Base-by-base conservation (phyloP, 1,140 invertebrate species). In the Lithobius niger region DNA sequence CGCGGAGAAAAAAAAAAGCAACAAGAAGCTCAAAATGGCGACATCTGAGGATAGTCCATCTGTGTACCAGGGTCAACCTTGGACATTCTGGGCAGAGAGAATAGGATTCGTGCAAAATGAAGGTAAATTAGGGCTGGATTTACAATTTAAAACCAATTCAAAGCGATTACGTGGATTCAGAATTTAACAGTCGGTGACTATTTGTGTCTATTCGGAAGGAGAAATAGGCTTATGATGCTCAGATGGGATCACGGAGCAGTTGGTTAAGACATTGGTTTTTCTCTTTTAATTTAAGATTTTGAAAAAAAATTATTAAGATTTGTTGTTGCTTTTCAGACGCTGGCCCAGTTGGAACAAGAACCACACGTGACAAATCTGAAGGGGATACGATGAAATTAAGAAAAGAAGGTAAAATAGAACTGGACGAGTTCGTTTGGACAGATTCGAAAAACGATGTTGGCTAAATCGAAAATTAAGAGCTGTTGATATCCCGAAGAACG, bases 21-120 rank as follows among this genome's bases (percentile, higher is more conserved):
- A 65, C 67, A 69, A 64, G 66, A 67, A 64, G 59, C 64, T 60
- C 59, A 71, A 71, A 70, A 71, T 71, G 69, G 69, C 69, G 68
- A 69, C 68, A 59, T 63, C 66, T 62, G 68, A 54, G 16, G 53
- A 54, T 21, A 54, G 53, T 47, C 53, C 53, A 22, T 21, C 53
- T 28, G 4, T 26, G 53, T 54, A 26, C 26, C 53, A 54, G 40
- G 53, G 53, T 31, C 53, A 54, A 45, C 36, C 53, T 4, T 54
- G 53, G 53, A 2, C 40, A 47, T 18, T n/a, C 2, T 54, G 53
- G 53, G 53, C 42, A 16, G 36, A 54, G 27, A 43, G 40, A 27
- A 49, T 45, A 10, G 45, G 43, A n/a, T 48, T 27, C n/a, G 25
- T 28, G 25, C 10, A 25, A n/a, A 52, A 40, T 36, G 40, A 60